Percentiles rank a stretch among this genome's conserved stretches.
These are phyloP conservation scores for Castor canadensis DNA, from an alignment of 2,113 vertebrate genomes.

Conservation along the genomic window DNA sequence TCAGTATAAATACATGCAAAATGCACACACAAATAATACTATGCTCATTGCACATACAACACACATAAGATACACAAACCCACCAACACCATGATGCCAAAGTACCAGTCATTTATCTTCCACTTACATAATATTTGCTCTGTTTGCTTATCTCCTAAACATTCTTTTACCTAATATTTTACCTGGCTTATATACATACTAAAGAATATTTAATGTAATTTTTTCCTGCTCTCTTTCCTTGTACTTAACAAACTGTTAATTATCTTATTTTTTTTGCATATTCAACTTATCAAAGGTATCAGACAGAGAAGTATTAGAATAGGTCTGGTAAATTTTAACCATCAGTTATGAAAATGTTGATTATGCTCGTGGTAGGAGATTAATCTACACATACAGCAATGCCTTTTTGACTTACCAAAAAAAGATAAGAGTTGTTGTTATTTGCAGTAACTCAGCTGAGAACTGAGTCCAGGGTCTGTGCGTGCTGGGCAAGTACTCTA, in stretches of 20 bases:
- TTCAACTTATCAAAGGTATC: background rate
- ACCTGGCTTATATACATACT: background rate
- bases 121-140: background rate
- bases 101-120: background rate
- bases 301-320: background rate
- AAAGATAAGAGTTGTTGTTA: no score
- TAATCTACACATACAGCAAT: background rate
- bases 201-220: background rate
- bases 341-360: background rate
- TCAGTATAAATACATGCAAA: background rate
- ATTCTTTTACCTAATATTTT: conserved; percentile 32
- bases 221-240: background rate
- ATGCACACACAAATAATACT: background rate
- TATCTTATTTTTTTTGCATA: background rate
- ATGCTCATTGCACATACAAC: background rate
- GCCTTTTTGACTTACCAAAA: no score
- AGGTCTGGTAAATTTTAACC: background rate
- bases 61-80: background rate
- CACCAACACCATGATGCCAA: background rate
- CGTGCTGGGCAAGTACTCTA: no score
- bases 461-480: no score
- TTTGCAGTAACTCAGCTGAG: no score
- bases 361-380: background rate
- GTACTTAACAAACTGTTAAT: background rate
- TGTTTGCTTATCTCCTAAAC: background rate